Evolutionary conservation across 2,888 invertebrate species (phyloP), one percentile per base, ranked within the genome.

Genomic region (Caradrina kadenii): DNA sequence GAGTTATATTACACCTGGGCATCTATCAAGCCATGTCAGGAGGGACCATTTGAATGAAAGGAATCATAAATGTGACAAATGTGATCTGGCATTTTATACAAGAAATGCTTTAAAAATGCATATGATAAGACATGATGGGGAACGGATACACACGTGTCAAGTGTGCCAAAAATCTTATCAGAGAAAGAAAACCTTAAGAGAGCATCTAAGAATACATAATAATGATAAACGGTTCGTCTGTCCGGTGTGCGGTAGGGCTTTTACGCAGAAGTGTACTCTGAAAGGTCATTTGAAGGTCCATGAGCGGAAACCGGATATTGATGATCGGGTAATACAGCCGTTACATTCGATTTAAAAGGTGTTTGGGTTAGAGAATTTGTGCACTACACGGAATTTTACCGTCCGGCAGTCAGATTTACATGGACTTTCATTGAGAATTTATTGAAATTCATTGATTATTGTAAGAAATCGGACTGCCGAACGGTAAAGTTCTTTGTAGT

Each of bases 91-190:
- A 0, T 96, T 96, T 73, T 96, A 96, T 64, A 96, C 96, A 0
- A 95, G 95, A 71, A 96, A 96, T 62, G 96, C 96, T 8, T 83
- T 96, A 35, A 96, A 96, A 70, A 96, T 96, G 92, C 96, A 96
- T 70, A 96, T 96, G 94, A 96, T 96, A 0, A 96, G 96, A 17
- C 96, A 96, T 54, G 96, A 96, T 1, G 96, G 96, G 0, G 95
- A 95, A 31, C 82, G 96, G 19, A 96, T 96, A 31, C 96, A 96
- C 35, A 90, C 92, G 0, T 96, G 96, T 72, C 90, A 89, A 10
- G 91, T 96, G 0, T 96, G 96, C 62, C 89, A 94, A 64, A 96
- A 96, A 82, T 92, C 94, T 0, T 96, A 96, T 73, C 95, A 95
- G 63, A 87, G 96, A 64, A 93, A 94, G 79, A 95, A 95, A 62